Evolutionary conservation across 2,797 vertebrate species (phyloP).

Genomic region (Bradypodion ventrale): DNA sequence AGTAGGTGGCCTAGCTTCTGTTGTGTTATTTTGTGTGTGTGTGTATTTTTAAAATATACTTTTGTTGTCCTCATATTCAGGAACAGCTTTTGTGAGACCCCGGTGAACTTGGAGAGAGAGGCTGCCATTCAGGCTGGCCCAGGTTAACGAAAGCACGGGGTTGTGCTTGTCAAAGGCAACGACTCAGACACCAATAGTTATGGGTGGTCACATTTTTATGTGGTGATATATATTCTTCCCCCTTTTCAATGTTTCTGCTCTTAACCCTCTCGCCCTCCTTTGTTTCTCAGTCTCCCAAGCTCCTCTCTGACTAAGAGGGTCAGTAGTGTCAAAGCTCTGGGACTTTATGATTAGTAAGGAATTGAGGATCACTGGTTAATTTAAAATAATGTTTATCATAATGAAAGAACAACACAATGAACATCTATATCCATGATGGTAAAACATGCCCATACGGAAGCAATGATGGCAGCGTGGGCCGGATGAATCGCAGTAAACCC

Average conservation of each 20-base stretch:
- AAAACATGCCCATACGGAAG: too few species aligned
- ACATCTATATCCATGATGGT: too few species aligned
- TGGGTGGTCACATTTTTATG: slow-evolving; percentile 76
- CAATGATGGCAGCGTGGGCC: too few species aligned
- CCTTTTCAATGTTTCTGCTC: slow-evolving; percentile 31
- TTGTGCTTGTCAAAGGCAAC: slow-evolving; percentile 68
- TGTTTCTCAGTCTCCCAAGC: slow-evolving; percentile 23
- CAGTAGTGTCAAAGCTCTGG: background rate
- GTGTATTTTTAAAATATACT: background rate
- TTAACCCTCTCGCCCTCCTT: slow-evolving; percentile 45
- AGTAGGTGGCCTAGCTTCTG: slow-evolving; percentile 73
- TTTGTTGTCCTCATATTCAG: slow-evolving; percentile 57
- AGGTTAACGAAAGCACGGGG: slow-evolving; percentile 70
- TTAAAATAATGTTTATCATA: too few species aligned
- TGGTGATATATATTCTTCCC: slow-evolving; percentile 66
- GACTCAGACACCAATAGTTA: slow-evolving; percentile 63
- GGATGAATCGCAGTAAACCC: too few species aligned
- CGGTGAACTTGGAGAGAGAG: slow-evolving; percentile 61
- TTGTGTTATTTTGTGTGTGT: background rate
- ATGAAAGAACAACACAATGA: too few species aligned
- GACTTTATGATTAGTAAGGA: background rate
- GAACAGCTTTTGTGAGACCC: slow-evolving; percentile 66
- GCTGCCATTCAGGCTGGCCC: slow-evolving; percentile 70
- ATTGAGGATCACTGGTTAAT: too few species aligned
- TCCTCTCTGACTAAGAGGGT: background rate